Percentiles rank a stretch among this genome's conserved stretches.
Evolutionary conservation across 2,797 vertebrate species (phyloP).

Genomic region (Staurois parvus): DNA sequence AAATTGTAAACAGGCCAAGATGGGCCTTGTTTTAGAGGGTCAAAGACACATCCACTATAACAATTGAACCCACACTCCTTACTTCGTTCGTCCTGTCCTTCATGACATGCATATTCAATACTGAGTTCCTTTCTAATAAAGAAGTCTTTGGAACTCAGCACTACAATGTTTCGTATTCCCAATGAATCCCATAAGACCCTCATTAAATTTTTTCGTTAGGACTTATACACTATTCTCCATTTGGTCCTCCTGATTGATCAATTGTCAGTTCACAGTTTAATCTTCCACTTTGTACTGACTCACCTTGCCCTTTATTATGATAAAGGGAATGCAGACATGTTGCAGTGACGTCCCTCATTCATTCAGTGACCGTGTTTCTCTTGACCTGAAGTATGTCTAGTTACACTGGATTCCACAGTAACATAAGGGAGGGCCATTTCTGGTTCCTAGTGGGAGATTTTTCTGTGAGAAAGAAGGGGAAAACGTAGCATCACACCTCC

Average conservation of each 20-base stretch:
- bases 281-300: constrained; percentile 10
- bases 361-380: background rate
- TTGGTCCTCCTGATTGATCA: constrained; percentile 10
- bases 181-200: constrained; percentile 17
- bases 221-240: constrained; percentile 7
- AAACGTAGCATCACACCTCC: constrained; percentile 4
- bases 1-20: background rate
- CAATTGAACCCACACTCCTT: background rate
- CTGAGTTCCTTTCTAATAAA: constrained; percentile 8
- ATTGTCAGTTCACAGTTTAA: constrained; percentile 30
- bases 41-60: background rate
- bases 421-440: background rate
- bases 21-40: background rate
- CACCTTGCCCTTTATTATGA: constrained; percentile 16
- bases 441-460: constrained; percentile 34
- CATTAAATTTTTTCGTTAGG: background rate
- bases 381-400: background rate
- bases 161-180: background rate
- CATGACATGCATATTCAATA: constrained; percentile 1
- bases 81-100: background rate
- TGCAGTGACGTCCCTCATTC: constrained; percentile 1
- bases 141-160: constrained; percentile 4
- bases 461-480: constrained; percentile 4
- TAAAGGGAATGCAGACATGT: background rate
- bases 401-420: background rate